Conservation (phyloP, 2,113 vertebrate species). For the Mixornis gularis region DNA sequence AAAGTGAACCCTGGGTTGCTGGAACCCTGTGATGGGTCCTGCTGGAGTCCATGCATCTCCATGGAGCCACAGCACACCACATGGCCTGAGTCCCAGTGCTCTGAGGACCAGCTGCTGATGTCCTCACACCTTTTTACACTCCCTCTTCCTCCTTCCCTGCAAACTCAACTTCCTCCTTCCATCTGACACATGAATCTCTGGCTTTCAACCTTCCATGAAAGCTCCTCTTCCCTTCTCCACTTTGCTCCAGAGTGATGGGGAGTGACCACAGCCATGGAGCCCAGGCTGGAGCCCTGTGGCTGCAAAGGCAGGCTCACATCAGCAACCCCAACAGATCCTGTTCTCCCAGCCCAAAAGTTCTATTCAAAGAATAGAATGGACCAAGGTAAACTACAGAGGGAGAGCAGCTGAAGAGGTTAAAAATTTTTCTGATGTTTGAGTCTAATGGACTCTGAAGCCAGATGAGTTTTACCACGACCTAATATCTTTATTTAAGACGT, state of each 20-base stretch:
- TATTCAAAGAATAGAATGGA: neutral
- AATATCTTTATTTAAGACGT: neutral
- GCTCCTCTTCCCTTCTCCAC: neutral
- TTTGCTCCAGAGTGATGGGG: fast-evolving
- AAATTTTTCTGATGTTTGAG: neutral
- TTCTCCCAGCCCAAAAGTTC: neutral
- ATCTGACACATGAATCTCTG: no score
- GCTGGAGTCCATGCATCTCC: neutral
- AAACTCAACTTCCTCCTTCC: neutral
- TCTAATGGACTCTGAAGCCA: neutral
- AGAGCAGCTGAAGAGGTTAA: neutral
- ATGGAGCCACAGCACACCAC: fast-evolving
- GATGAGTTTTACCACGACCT: neutral
- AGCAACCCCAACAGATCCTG: neutral
- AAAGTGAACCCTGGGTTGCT: neutral
- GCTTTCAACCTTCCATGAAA: neutral
- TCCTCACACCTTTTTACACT: neutral
- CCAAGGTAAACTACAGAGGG: neutral
- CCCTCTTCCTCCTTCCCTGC: neutral
- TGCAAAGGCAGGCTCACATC: neutral
- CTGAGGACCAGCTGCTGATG: neutral
- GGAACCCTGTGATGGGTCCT: neutral
- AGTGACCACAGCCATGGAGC: neutral
- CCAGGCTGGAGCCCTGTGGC: neutral
- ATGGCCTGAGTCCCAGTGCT: neutral